These are phyloP conservation scores for Nansenia antarctica DNA, from an alignment of 2,113 vertebrate species.

Conservation along the genomic window DNA sequence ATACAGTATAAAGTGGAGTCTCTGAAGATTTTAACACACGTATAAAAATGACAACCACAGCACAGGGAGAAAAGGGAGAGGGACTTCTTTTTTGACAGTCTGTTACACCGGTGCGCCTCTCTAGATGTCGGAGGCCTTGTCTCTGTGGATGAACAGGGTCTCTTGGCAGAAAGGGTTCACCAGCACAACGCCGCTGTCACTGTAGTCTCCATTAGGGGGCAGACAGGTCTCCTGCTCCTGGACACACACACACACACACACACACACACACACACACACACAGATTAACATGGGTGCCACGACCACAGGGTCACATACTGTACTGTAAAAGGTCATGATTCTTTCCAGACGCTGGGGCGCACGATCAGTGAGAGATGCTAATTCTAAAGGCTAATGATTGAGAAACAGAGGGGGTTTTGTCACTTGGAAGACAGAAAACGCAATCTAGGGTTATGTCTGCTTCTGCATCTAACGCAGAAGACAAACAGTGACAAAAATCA, in stretches of 20 bases:
- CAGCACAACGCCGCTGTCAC: slow-evolving; percentile 91
- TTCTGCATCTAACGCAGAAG: background rate
- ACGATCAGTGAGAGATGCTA: no score
- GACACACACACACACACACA: slow-evolving; percentile 19
- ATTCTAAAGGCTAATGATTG: background rate
- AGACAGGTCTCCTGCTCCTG: slow-evolving; percentile 93
- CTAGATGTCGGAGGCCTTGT: slow-evolving; percentile 91
- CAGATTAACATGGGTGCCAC: background rate
- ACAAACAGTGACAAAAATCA: slow-evolving; percentile 30
- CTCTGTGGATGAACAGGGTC: slow-evolving; percentile 91
- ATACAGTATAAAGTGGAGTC: slow-evolving; percentile 85
- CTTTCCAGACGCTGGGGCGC: no score
- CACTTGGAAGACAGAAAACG: background rate
- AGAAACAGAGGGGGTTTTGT: background rate
- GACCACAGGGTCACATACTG: no score
- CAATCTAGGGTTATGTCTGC: background rate
- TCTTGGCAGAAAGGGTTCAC: slow-evolving; percentile 99
- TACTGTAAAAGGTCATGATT: no score
- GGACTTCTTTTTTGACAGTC: slow-evolving; percentile 41
- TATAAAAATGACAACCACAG: slow-evolving; percentile 87
- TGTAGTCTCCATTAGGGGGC: slow-evolving; percentile 93
- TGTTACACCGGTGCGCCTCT: slow-evolving; percentile 1
- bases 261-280: background rate
- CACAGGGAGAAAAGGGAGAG: slow-evolving; percentile 73
- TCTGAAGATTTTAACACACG: slow-evolving; percentile 89